These are phyloP conservation scores for Selene dorsalis DNA, from an alignment of 2,797 vertebrate species.

Conservation along the genomic window DNA sequence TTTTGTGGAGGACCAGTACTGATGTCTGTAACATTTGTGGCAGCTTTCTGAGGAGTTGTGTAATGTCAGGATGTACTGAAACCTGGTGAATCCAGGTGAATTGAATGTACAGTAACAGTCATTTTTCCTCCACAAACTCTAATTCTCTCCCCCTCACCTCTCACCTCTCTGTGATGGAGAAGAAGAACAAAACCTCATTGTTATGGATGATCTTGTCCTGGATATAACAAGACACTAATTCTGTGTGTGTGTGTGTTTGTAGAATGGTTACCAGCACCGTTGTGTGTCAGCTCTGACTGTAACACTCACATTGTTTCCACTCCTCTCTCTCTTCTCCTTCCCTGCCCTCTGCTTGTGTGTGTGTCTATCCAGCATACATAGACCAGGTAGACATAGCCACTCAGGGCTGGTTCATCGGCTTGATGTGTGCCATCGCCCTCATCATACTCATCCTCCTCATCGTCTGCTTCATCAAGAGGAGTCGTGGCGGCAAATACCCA, in stretches of 20 bases:
- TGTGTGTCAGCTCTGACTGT: constrained; percentile 2
- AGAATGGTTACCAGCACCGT: constrained; percentile 10
- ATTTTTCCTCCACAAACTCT: not conserved
- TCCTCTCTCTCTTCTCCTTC: constrained; percentile 23
- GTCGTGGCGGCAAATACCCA: constrained; percentile 97
- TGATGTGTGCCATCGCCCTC: constrained; percentile 98
- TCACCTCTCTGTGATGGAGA: constrained; percentile 6
- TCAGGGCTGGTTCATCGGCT: constrained; percentile 99
- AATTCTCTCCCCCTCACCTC: not conserved
- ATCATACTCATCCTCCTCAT: constrained; percentile 97
- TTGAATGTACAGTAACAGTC: not conserved
- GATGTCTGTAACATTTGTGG: not conserved
- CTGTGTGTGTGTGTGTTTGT: too few species aligned
- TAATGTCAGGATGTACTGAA: not conserved
- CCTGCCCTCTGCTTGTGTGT: constrained; percentile 22
- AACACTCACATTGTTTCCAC: constrained; percentile 25
- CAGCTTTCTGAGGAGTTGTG: not conserved
- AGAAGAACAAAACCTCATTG: constrained; percentile 8
- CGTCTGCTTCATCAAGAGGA: constrained; percentile 99
- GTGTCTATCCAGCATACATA: constrained; percentile 86
- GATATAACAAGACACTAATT: constrained; percentile 27
- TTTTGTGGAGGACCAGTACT: not conserved
- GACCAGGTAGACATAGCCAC: constrained; percentile 97
- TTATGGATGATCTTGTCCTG: constrained; percentile 7
- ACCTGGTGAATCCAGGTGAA: not conserved